Conservation (phyloP, 2,888 invertebrate species). For the Stenotaenia linearis region DNA sequence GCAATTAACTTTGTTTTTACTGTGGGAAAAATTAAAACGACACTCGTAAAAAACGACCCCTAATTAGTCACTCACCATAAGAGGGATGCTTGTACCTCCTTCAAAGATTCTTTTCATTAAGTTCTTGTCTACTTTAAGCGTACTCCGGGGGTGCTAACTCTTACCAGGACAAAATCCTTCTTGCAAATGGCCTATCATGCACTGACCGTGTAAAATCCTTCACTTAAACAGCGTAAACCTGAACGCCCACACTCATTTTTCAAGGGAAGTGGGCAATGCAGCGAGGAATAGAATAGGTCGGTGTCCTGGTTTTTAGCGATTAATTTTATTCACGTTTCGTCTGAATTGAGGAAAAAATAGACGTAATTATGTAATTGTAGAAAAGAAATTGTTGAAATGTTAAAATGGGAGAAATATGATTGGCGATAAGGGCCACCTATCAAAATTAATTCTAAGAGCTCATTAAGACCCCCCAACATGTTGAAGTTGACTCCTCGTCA, state of each 20-base stretch:
- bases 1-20: neutral
- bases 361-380: neutral
- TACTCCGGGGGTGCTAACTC: neutral
- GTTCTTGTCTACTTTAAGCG: neutral
- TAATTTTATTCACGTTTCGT: neutral
- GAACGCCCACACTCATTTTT: neutral
- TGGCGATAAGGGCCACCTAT: neutral
- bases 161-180: neutral
- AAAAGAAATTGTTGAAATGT: neutral
- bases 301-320: neutral
- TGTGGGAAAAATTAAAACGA: conserved; percentile 4
- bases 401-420: neutral
- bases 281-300: neutral
- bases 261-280: neutral
- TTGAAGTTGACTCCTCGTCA: neutral
- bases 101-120: conserved; percentile 23
- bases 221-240: neutral
- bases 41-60: neutral
- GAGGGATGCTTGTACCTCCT: neutral
- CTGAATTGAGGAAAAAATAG: neutral
- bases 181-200: neutral
- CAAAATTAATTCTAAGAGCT: neutral
- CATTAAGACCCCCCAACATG: neutral
- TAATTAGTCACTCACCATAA: conserved; percentile 24
- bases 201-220: neutral